These are phyloP conservation scores for Belonocnema kinseyi DNA, from an alignment of 1,140 invertebrate genomes.

Conservation along the genomic window DNA sequence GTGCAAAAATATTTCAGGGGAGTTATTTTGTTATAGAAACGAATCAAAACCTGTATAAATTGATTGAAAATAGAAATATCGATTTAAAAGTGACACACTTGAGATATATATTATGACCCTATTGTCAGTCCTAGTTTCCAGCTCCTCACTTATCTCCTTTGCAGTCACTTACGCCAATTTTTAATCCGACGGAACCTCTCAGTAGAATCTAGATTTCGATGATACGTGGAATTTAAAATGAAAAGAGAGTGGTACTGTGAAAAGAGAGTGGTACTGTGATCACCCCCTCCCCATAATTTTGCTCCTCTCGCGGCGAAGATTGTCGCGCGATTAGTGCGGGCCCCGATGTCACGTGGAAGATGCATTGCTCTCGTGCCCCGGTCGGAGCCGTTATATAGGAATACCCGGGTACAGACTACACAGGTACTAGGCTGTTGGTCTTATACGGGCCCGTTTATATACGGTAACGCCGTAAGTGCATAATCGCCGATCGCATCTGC, in stretches of 20 bases:
- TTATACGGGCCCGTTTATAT: slow-evolving; percentile 65
- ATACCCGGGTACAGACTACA: slow-evolving; percentile 35
- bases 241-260: not conserved
- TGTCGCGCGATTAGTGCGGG: slow-evolving; percentile 75
- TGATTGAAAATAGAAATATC: too few species aligned
- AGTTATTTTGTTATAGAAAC: too few species aligned
- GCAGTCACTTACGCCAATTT: too few species aligned
- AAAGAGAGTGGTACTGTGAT: not conserved
- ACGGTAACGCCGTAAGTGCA: slow-evolving; percentile 74
- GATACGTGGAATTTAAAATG: not conserved
- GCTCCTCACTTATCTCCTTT: too few species aligned
- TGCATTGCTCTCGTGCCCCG: slow-evolving; percentile 69
- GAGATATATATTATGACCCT: too few species aligned
- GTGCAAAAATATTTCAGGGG: too few species aligned
- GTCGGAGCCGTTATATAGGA: slow-evolving; percentile 54
- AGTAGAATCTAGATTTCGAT: too few species aligned
- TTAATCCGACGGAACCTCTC: too few species aligned
- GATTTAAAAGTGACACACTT: too few species aligned
- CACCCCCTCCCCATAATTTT: slow-evolving; percentile 1
- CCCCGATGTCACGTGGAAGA: slow-evolving; percentile 72
- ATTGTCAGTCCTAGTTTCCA: too few species aligned
- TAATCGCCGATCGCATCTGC: slow-evolving; percentile 75
- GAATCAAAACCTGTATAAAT: too few species aligned
- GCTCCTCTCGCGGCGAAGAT: slow-evolving; percentile 65
- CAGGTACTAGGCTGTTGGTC: slow-evolving; percentile 31